Evolutionary conservation across 35 echinoderm and acorn worm species (phyloP).

Genomic region (Heliocidaris erythrogramma): DNA sequence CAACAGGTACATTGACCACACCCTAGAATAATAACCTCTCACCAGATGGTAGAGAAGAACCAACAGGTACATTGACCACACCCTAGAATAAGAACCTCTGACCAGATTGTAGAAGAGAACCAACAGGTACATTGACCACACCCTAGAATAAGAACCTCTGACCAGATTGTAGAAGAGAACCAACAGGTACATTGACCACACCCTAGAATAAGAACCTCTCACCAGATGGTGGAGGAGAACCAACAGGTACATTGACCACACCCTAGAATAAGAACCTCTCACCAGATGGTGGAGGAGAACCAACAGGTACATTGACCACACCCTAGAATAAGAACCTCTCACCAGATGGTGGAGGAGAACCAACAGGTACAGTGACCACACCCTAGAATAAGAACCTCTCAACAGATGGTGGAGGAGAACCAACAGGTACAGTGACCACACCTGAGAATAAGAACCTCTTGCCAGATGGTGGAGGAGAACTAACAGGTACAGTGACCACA

Average conservation of each 20-base stretch:
- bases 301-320: conserved; percentile 91
- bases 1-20: conserved; percentile 63
- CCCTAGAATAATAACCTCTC: conserved; percentile 59
- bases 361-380: conserved; percentile 63
- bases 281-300: conserved; percentile 85
- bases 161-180: background rate
- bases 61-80: conserved; percentile 67
- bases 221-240: background rate
- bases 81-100: background rate
- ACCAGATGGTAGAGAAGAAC: conserved; percentile 76
- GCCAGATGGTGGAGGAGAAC: conserved; percentile 26
- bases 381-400: conserved; percentile 57
- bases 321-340: conserved; percentile 85
- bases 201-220: background rate
- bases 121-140: background rate
- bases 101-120: background rate
- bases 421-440: conserved; percentile 61
- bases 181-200: background rate
- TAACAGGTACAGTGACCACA: background rate
- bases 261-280: no score
- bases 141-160: background rate
- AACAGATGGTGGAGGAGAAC: conserved; percentile 78
- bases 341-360: conserved; percentile 84
- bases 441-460: no score
- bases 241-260: background rate